Evolutionary conservation across 1,140 invertebrate species (phyloP).

Genomic region (Globodera ellingtonae): DNA sequence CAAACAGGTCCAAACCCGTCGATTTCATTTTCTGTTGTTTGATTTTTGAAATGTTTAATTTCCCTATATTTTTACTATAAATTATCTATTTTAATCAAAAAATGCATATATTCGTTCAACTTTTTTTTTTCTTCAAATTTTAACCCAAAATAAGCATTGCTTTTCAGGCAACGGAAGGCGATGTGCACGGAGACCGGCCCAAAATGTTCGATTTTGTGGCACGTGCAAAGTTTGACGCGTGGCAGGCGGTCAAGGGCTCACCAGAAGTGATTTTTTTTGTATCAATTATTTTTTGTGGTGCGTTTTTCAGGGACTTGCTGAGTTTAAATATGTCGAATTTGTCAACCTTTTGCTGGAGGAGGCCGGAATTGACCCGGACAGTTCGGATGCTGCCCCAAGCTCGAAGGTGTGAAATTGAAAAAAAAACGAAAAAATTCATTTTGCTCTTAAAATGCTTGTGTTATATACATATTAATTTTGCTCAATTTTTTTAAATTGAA

Average conservation of each 20-base stretch:
- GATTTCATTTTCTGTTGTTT: constrained; percentile 24
- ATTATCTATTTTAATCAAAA: too few relatives aligned
- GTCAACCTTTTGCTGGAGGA: constrained; percentile 32
- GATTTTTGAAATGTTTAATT: background rate
- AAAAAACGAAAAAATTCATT: too few relatives aligned
- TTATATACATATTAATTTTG: too few relatives aligned
- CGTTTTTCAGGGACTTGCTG: constrained; percentile 43
- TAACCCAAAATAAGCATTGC: background rate
- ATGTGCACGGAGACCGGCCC: constrained; percentile 69
- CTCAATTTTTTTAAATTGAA: too few relatives aligned
- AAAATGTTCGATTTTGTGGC: constrained; percentile 72
- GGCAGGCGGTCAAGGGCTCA: constrained; percentile 62
- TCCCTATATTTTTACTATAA: too few relatives aligned
- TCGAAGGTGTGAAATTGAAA: too few relatives aligned
- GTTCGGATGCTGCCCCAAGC: background rate
- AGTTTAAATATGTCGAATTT: constrained; percentile 43
- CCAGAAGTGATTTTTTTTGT: constrained; percentile 25
- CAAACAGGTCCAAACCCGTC: constrained; percentile 68
- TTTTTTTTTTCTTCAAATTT: constrained; percentile 3
- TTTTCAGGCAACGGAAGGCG: constrained; percentile 70
- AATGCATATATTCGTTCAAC: background rate
- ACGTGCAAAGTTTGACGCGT: constrained; percentile 73
- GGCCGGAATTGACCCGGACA: background rate
- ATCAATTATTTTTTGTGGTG: background rate
- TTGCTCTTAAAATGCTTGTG: too few relatives aligned